Conservation (phyloP, 1,140 invertebrate genomes). For the Physella acuta region DNA sequence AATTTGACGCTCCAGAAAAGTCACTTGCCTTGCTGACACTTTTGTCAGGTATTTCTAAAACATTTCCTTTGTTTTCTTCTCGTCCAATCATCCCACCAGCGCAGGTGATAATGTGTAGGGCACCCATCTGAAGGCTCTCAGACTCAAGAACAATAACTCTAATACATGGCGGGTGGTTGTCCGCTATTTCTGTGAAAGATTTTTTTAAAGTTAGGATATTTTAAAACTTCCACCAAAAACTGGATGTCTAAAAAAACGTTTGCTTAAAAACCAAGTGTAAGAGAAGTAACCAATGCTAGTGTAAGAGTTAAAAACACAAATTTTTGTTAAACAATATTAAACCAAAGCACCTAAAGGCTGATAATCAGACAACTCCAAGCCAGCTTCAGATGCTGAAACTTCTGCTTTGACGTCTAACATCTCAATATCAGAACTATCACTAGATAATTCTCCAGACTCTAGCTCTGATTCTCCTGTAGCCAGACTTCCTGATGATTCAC, state of each 20-base stretch:
- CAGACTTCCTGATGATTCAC: constrained; percentile 26
- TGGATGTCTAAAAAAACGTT: too few relatives aligned
- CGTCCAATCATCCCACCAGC: constrained; percentile 82
- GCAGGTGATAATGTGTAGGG: constrained; percentile 81
- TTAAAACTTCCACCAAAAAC: background rate
- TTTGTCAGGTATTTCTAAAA: constrained; percentile 75
- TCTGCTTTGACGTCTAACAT: too few relatives aligned
- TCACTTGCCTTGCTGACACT: constrained; percentile 76
- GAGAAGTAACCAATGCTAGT: background rate
- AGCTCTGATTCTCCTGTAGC: constrained; percentile 61
- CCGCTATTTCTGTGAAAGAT: constrained; percentile 33
- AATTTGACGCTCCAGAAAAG: too few relatives aligned
- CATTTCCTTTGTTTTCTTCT: constrained; percentile 67
- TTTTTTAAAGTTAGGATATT: background rate
- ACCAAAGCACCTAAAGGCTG: background rate
- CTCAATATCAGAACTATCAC: constrained; percentile 9
- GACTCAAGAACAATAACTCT: constrained; percentile 82
- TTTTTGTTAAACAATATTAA: background rate
- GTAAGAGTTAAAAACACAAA: background rate
- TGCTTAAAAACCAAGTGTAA: background rate
- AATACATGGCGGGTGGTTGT: constrained; percentile 74
- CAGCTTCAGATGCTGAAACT: too few relatives aligned
- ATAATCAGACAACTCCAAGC: too few relatives aligned
- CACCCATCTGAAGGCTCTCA: constrained; percentile 72
- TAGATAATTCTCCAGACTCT: constrained; percentile 32